phyloP scores from a whole-genome alignment of 2,888 invertebrate species.

The Pammene aurita region DNA sequence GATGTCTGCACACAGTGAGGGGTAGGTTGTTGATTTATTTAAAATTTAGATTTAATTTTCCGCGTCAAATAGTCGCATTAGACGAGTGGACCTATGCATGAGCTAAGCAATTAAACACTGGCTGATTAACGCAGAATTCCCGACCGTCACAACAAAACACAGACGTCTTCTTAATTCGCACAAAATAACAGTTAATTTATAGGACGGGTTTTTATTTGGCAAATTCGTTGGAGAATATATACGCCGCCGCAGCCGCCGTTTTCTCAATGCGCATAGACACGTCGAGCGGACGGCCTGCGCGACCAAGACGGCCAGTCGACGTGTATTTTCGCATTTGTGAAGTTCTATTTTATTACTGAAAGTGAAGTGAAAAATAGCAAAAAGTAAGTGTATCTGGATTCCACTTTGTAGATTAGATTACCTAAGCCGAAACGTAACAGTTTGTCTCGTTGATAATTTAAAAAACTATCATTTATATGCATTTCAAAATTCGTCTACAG shows the following conservation, averaged over 20 bases:
- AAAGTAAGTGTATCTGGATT: slow-evolving; percentile 26
- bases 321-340: slow-evolving; percentile 28
- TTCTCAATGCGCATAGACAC: slow-evolving; percentile 32
- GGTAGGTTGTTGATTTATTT: too few relatives aligned
- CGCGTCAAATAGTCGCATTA: too few relatives aligned
- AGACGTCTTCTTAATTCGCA: neutral
- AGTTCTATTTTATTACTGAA: slow-evolving; percentile 5
- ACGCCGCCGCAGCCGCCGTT: slow-evolving; percentile 16
- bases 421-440: neutral
- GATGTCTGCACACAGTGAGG: too few relatives aligned
- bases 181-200: slow-evolving; percentile 12
- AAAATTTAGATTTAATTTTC: too few relatives aligned
- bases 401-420: too few relatives aligned
- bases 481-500: too few relatives aligned
- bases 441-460: neutral
- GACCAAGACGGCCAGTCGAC: neutral
- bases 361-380: slow-evolving; percentile 13
- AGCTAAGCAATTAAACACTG: too few relatives aligned
- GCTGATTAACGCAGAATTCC: neutral
- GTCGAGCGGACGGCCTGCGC: slow-evolving; percentile 10
- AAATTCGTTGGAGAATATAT: slow-evolving; percentile 17
- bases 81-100: too few relatives aligned
- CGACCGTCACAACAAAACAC: neutral
- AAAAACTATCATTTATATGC: neutral
- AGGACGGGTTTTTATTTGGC: slow-evolving; percentile 27